Evolutionary conservation across 2,888 invertebrate species (phyloP).

Genomic region (Andrena bucephala): DNA sequence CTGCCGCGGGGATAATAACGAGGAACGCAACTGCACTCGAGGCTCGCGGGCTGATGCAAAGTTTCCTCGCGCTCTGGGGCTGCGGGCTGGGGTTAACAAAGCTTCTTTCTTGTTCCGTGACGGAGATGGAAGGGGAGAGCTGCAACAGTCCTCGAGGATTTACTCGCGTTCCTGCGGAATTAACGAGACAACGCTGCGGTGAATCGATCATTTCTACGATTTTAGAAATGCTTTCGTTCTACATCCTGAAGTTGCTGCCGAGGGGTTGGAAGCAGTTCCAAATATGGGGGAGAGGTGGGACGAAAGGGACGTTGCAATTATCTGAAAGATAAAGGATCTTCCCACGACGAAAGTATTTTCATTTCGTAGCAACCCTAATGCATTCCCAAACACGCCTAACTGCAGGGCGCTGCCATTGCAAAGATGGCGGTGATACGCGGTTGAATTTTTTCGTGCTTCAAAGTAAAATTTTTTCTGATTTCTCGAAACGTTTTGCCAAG

Average conservation of each 20-base stretch:
- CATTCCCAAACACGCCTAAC: no score
- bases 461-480: no score
- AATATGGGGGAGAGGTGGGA: no score
- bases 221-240: conserved; percentile 16
- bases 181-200: conserved; percentile 31
- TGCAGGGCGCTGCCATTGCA: no score
- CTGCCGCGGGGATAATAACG: conserved; percentile 12
- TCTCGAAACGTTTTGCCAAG: no score
- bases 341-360: no score
- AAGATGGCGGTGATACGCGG: no score
- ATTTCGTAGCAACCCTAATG: no score
- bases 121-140: neutral
- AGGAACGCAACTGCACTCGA: conserved; percentile 1
- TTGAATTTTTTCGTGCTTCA: no score
- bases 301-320: no score
- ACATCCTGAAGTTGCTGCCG: neutral
- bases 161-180: conserved; percentile 31
- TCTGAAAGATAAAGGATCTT: no score
- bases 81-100: conserved; percentile 15
- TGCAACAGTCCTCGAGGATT: conserved; percentile 4
- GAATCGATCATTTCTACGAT: conserved; percentile 32
- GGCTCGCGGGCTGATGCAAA: neutral
- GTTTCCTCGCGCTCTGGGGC: neutral
- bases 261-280: no score
- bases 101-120: conserved; percentile 32